Evolutionary conservation across 2,113 vertebrate genomes (phyloP), one percentile per base, ranked within the genome.

Genomic region (Calidris pugnax): DNA sequence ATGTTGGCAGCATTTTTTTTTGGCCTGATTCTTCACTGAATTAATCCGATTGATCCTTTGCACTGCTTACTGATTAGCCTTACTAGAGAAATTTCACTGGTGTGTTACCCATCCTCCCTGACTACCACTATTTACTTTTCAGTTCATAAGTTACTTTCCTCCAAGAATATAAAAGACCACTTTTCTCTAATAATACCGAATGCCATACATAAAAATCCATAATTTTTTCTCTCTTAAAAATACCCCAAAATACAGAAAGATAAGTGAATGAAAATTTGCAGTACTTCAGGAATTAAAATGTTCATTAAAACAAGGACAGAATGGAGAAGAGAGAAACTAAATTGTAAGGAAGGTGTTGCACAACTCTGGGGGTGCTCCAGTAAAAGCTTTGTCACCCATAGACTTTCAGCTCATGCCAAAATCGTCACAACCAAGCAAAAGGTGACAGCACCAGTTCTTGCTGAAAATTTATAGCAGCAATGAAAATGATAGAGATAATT

Each of bases 181-280:
- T 75, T 92, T 79, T 72, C 35, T 63, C 24, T 21, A 60, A 4
- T 53, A 63, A 68, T 51, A 20, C 4, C 41, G 43, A 63, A 47
- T 56, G 14, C 14, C 9, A 6, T 12, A 35, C 55, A 71, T 7
- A 67, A 64, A 15, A 9, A 0, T 0, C 0, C 33, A 7, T 5
- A 17, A 17, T 3, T 41, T 71, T 91, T 45, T 7, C 4, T 76
- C 35, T 39, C 50, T 51, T 43, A 30, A 88, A 78, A 79, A 79
- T 56, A 41, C 1, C 1, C 3, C 10, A 21, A 81, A 56, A 57
- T 30, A 63, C 7, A 59, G 24, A 55, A 74, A 41, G 6, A 67
- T 35, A 57, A 53, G 10, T 4, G 82, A 81, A 85, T 48, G 3
- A 55, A 69, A 84, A 37, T 1, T 3, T 85, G 3, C 2, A 56